phyloP scores from a whole-genome alignment of 1,140 invertebrate species.

The Chymomyza costata region DNA sequence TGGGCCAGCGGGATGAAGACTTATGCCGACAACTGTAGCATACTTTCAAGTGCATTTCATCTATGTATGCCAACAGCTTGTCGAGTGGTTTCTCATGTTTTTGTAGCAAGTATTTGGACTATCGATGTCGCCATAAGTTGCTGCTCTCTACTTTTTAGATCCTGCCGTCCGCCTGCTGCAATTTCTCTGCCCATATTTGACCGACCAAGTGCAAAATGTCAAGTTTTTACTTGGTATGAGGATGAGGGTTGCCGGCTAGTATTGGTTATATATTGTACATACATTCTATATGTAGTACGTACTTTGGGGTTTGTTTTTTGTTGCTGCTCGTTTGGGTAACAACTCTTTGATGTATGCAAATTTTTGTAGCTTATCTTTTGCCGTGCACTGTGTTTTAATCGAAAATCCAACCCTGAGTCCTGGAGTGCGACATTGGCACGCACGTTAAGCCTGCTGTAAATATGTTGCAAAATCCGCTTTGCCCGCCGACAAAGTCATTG shows the following conservation, averaged over 20 bases:
- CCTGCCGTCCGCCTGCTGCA: slow-evolving; percentile 22
- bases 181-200: slow-evolving; percentile 53
- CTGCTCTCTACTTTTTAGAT: slow-evolving; percentile 47
- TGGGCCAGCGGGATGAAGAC: slow-evolving; percentile 24
- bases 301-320: slow-evolving; percentile 7
- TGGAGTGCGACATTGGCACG: neutral
- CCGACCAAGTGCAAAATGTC: slow-evolving; percentile 71
- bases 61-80: slow-evolving; percentile 69
- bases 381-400: slow-evolving; percentile 50
- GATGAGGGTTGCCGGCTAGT: too few species aligned
- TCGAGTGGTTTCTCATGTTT: slow-evolving; percentile 46
- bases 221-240: slow-evolving; percentile 38
- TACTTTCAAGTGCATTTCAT: slow-evolving; percentile 66
- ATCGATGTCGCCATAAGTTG: slow-evolving; percentile 71
- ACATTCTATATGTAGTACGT: too few species aligned
- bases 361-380: slow-evolving; percentile 46
- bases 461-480: slow-evolving; percentile 44
- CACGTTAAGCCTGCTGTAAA: slow-evolving; percentile 40
- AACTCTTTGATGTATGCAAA: slow-evolving; percentile 60
- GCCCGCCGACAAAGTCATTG: slow-evolving; percentile 4
- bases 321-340: slow-evolving; percentile 15
- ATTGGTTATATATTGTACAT: too few species aligned
- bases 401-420: slow-evolving; percentile 47
- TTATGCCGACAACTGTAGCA: slow-evolving; percentile 62
- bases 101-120: slow-evolving; percentile 55